Percentiles rank a stretch among this genome's conserved stretches.
These are phyloP conservation scores for Lynx canadensis DNA, from an alignment of 2,113 vertebrate genomes.

Conservation along the genomic window DNA sequence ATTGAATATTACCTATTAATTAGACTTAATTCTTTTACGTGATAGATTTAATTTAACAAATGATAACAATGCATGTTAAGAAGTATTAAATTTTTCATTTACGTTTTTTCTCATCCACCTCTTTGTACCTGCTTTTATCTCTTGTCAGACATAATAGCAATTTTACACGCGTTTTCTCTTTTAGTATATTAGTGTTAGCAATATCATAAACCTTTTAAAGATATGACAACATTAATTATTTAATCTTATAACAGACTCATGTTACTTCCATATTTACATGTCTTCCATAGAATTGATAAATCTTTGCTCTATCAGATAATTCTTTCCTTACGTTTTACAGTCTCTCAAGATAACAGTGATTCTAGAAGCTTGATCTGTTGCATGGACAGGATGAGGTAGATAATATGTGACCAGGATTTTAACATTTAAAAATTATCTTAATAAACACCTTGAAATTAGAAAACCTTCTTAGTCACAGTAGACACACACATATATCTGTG, in stretches of 20 bases:
- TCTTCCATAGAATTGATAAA: background rate
- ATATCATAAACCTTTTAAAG: background rate
- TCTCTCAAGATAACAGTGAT: background rate
- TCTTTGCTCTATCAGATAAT: background rate
- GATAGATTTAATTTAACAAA: constrained; percentile 48
- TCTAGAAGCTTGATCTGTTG: background rate
- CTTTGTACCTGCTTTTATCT: constrained; percentile 9
- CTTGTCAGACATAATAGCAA: background rate
- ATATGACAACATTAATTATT: background rate
- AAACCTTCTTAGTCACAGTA: background rate
- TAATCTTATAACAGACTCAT: background rate
- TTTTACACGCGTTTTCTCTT: background rate
- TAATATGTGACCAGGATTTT: background rate
- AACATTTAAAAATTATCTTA: background rate
- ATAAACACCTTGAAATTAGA: background rate
- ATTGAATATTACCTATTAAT: constrained; percentile 61
- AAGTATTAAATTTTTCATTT: constrained; percentile 59
- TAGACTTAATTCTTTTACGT: constrained; percentile 67
- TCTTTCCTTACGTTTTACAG: background rate
- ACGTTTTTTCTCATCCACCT: background rate
- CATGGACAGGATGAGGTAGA: background rate
- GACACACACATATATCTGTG: background rate
- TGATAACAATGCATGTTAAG: constrained; percentile 21
- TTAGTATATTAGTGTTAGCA: background rate
- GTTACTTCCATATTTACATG: background rate